Percentiles rank a stretch among this genome's conserved stretches.
phyloP scores from a whole-genome alignment of 2,113 vertebrate genomes.

The Petrocephalus microphthalmus region DNA sequence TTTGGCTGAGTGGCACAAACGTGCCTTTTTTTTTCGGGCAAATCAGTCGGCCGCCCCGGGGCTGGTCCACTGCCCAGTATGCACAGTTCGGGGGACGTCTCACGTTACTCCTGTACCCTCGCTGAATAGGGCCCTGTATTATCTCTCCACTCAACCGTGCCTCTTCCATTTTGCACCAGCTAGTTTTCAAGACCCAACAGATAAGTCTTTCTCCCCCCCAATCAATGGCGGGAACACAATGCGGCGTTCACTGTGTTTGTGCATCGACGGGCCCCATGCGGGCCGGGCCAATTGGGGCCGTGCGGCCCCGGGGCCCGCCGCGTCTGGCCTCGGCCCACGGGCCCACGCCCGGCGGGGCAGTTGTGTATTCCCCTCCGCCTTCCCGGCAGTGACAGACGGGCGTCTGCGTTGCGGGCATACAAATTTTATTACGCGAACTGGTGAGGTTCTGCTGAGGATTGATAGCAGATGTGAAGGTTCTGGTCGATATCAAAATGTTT shows the following conservation, averaged over 20 bases:
- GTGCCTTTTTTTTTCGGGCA: conserved; percentile 48
- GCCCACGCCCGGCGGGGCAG: neutral
- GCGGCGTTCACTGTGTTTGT: conserved; percentile 26
- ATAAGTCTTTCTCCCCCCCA: conserved; percentile 35
- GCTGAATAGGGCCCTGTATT: conserved; percentile 39
- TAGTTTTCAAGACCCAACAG: conserved; percentile 36
- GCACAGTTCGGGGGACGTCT: conserved; percentile 49
- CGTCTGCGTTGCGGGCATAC: conserved; percentile 36
- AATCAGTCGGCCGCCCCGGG: conserved; percentile 43
- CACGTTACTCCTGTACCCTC: conserved; percentile 47
- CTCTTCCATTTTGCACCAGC: conserved; percentile 32
- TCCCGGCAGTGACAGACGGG: conserved; percentile 51
- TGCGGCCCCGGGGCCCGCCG: neutral
- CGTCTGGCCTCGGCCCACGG: neutral
- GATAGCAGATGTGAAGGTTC: conserved; percentile 66
- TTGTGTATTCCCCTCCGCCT: conserved; percentile 35
- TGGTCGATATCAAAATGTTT: conserved; percentile 73
- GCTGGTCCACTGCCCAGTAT: conserved; percentile 47
- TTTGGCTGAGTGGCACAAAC: conserved; percentile 55
- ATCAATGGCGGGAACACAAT: conserved; percentile 34
- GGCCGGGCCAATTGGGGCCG: neutral
- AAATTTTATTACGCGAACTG: conserved; percentile 50
- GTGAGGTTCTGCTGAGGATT: conserved; percentile 57
- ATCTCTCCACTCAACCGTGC: conserved; percentile 47
- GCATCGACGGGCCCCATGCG: conserved; percentile 28